Percentiles rank a stretch among this genome's conserved stretches.
phyloP scores from a whole-genome alignment of 2,113 vertebrate species.

The Orycteropus afer region DNA sequence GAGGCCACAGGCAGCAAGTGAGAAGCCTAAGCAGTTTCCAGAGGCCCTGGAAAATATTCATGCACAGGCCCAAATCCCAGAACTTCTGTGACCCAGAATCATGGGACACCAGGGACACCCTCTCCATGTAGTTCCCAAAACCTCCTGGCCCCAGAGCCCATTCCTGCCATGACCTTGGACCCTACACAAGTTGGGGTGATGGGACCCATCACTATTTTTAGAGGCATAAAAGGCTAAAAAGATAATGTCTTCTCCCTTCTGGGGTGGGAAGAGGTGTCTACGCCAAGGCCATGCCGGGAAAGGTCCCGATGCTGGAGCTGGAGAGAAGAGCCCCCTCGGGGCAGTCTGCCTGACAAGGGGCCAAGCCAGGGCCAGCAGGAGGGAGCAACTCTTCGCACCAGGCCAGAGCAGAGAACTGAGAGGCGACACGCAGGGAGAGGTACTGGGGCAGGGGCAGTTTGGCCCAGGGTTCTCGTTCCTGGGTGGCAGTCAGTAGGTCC shows the following conservation, averaged over 20 bases:
- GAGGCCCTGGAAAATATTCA: background rate
- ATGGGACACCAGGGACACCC: background rate
- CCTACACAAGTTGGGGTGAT: background rate
- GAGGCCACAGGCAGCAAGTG: background rate
- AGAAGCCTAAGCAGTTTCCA: background rate
- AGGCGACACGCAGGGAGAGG: background rate
- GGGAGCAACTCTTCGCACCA: background rate
- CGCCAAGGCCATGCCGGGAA: conserved; percentile 61
- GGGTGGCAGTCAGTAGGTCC: background rate
- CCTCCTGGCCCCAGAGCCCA: background rate
- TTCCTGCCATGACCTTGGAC: conserved; percentile 15
- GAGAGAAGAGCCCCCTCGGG: background rate
- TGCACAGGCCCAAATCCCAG: background rate
- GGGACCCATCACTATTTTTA: conserved; percentile 65
- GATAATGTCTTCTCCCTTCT: conserved; percentile 1
- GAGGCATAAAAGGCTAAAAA: conserved; percentile 61
- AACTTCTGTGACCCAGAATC: conserved; percentile 10
- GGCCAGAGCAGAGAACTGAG: background rate
- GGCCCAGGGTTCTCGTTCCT: background rate
- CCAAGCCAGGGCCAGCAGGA: background rate
- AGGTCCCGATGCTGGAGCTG: background rate
- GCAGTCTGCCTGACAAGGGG: background rate
- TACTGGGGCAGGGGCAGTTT: background rate
- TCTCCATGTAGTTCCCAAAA: conserved; percentile 63
- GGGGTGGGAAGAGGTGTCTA: conserved; percentile 45